Evolutionary conservation across 2,888 invertebrate species (phyloP), one percentile per base, ranked within the genome.

Genomic region (Timema podura): DNA sequence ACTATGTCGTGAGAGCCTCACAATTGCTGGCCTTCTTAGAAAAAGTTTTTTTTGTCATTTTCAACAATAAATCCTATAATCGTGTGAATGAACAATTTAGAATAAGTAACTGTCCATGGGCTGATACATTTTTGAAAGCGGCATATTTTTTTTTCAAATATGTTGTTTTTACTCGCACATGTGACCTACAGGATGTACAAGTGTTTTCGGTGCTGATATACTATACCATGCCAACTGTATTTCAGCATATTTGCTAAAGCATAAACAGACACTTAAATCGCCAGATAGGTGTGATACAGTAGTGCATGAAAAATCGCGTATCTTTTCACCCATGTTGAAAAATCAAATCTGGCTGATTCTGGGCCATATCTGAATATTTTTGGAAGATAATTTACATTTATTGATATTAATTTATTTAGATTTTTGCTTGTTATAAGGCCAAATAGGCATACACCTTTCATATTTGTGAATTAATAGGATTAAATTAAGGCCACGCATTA

Each of bases 191-290:
- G 16, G 54, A 9, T 54, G 54, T 54, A 6, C 16, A 54, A 6
- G 54, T 54, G 54, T 54, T 54, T 54, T 54, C 6, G 54, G n/a
- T 54, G 54, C 54, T 54, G n/a, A 2, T 13, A 54, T 54, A 54
- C 54, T 9, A 13, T 54, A 54, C 16, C n/a, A 54, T 54, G n/a
- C 54, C 54, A 13, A 54, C 5, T 54, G 54, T 16, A 3, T 54
- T 16, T 54, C 54, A 5, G 11, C 54, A 54, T 54, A 54, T 54
- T 54, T 54, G 16, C 6, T 9, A 13, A 54, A 54, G 54, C 54
- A 54, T 54, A 54, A 13, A 13, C 54, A 16, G 54, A 1, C 5
- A 54, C 10, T 54, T 54, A 16, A 54, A 54, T 54, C 54, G 16
- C 16, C 3, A 54, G 54, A 9, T 54, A 54, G 16, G 13, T 54